Evolutionary conservation across 2,888 invertebrate species (phyloP), one percentile per base, ranked within the genome.

Genomic region (Lissocephala sabroskyi): DNA sequence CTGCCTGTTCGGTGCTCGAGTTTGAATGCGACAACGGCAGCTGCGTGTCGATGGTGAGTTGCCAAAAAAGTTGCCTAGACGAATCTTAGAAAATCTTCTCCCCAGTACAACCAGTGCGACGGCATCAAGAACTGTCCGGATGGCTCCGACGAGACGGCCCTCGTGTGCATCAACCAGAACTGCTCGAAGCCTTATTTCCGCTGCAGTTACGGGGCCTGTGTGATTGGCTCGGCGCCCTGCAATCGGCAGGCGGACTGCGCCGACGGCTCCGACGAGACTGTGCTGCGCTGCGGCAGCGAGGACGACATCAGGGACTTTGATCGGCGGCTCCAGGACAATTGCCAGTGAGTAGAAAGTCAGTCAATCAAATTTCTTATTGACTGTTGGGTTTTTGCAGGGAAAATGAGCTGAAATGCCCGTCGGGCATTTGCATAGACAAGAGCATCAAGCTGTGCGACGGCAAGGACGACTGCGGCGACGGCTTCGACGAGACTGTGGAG

Each of bases 201-300:
- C 13, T 83, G 83, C 48, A 67, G 66, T 2, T 84, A 83, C 6
- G 83, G 83, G 0, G 84, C 76, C 1, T 73, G 73, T 13, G 73
- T 77, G 18, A 62, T 71, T 1, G 73, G 77, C 13, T 62, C 74
- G 1, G 78, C 78, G 0, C 45, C 17, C 3, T 73, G 73, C 45
- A 74, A 73, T 30, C 49, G 55, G 0, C 0, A 36, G 7, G 3
- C 3, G 0, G 75, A 73, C 0, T 73, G 73, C 9, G 66, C 56
- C 10, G 73, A 73, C 44, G 67, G 67, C 1, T 73, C 73, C 1
- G 73, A 73, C 29, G 73, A 73, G 47, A 77, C 73, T 2, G 3
- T 23, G 1, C 19, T 59, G 11, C 63, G 62, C 0, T 73, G 73
- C 35, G 66, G 59, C 6, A 53, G 16, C n/a, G 48, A 53, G 3